phyloP scores from a whole-genome alignment of 2,888 invertebrate species.

The Nudaria mundana region DNA sequence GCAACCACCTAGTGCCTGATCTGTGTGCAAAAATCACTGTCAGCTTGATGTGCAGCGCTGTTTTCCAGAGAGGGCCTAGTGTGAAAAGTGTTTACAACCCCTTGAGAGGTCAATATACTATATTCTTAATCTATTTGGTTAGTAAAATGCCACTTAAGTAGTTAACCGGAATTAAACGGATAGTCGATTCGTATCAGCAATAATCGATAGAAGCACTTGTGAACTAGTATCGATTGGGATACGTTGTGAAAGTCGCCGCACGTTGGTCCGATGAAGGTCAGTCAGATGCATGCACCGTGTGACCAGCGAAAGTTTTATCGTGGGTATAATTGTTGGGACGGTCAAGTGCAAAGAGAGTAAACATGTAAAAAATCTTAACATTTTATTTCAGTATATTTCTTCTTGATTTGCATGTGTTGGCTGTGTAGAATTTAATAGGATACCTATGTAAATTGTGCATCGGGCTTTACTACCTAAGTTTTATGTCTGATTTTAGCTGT shows the following conservation, averaged over 20 bases:
- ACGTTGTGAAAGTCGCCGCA: constrained; percentile 60
- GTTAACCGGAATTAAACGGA: not conserved
- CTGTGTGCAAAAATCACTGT: too few species aligned
- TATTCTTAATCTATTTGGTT: too few species aligned
- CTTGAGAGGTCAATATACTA: not conserved
- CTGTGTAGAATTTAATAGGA: too few species aligned
- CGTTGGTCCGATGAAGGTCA: constrained; percentile 62
- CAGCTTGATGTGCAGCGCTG: too few species aligned
- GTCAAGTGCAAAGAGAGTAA: constrained; percentile 63
- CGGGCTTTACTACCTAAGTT: too few species aligned
- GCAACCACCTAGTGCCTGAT: too few species aligned
- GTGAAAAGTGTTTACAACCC: not conserved
- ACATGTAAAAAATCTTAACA: constrained; percentile 19
- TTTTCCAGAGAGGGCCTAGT: too few species aligned
- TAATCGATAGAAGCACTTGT: constrained; percentile 17
- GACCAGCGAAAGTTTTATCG: constrained; percentile 70
- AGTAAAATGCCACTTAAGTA: too few species aligned
- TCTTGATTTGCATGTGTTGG: not conserved
- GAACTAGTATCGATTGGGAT: constrained; percentile 27
- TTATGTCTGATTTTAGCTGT: too few species aligned
- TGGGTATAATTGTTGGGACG: constrained; percentile 51
- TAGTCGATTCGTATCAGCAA: constrained; percentile 1
- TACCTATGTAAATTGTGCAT: too few species aligned
- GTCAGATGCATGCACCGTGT: constrained; percentile 38
- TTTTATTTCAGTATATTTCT: constrained; percentile 4